These are phyloP conservation scores for Campylorhamphus procurvoides DNA, from an alignment of 2,113 vertebrate genomes.

Conservation along the genomic window DNA sequence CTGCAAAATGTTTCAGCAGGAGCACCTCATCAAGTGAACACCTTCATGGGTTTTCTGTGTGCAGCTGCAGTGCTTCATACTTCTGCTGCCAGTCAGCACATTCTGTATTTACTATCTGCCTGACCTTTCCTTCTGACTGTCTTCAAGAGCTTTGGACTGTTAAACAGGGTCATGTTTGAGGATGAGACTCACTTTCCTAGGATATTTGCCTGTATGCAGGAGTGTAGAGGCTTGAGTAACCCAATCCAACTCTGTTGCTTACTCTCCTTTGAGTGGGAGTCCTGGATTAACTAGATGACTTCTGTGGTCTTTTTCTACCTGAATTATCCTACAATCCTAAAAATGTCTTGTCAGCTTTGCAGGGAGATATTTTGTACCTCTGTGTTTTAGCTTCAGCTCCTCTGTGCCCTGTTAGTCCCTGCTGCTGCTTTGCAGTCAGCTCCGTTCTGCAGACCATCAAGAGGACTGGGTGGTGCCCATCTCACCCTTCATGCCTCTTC, in stretches of 20 bases:
- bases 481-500: fast-evolving
- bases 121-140: background rate
- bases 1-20: background rate
- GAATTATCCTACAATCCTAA: background rate
- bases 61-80: background rate
- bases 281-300: background rate
- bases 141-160: background rate
- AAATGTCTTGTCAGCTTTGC: background rate
- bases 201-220: background rate
- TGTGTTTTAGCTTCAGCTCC: background rate
- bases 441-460: background rate
- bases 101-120: background rate
- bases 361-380: background rate
- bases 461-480: fast-evolving
- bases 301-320: background rate
- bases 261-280: background rate
- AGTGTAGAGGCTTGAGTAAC: background rate
- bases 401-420: background rate
- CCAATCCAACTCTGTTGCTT: background rate
- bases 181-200: background rate
- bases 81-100: background rate
- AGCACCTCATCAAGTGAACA: background rate
- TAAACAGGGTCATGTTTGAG: background rate
- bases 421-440: background rate
- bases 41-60: background rate